Evolutionary conservation across 1,140 invertebrate genomes (phyloP).

Genomic region (Temnothorax curvispinosus): DNA sequence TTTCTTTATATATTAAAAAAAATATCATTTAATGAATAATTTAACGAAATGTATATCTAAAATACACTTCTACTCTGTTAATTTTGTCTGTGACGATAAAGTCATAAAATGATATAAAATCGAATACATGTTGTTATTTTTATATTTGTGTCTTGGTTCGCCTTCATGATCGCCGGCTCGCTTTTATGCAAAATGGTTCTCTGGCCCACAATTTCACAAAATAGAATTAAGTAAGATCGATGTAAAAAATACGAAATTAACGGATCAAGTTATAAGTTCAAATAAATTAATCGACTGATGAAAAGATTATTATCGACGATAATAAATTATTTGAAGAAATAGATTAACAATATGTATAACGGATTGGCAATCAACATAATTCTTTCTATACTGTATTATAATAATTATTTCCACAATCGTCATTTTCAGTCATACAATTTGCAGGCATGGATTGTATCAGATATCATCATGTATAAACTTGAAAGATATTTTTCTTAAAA

Average conservation of each 20-base stretch:
- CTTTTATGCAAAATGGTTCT: not conserved
- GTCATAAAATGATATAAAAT: not conserved
- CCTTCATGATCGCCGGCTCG: not conserved
- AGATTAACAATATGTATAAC: not conserved
- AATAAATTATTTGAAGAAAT: slow-evolving; percentile 18
- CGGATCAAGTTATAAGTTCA: slow-evolving; percentile 13
- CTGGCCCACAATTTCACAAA: not conserved
- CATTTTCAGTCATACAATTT: not conserved
- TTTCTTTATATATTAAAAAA: no score
- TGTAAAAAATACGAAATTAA: not conserved
- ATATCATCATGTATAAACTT: not conserved
- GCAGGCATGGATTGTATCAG: not conserved
- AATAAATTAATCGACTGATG: not conserved
- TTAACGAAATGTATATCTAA: not conserved
- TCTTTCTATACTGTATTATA: slow-evolving; percentile 1
- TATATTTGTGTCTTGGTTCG: not conserved
- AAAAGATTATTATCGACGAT: not conserved
- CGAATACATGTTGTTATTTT: not conserved
- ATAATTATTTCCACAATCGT: slow-evolving; percentile 7
- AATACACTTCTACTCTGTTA: not conserved
- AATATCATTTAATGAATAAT: not conserved
- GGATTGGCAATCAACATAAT: not conserved
- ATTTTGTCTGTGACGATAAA: slow-evolving; percentile 2
- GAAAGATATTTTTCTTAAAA: slow-evolving; percentile 36
- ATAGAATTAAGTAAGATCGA: not conserved